Evolutionary conservation across 1,140 invertebrate species (phyloP).

Genomic region (Cydia pomonella): DNA sequence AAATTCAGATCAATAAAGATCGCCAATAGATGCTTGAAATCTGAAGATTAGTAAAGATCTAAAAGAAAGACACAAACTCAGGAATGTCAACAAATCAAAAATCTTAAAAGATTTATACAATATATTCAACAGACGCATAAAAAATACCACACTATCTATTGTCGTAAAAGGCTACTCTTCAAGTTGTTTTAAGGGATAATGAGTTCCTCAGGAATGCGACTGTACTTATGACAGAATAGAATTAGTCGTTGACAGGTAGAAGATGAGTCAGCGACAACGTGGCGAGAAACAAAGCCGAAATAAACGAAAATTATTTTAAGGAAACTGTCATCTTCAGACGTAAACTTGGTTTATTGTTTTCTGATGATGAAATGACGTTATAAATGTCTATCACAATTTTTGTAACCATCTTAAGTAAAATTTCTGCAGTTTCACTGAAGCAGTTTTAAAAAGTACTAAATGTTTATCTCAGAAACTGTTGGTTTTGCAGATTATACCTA

Average conservation of each 20-base stretch:
- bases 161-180: conserved; percentile 43
- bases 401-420: too few species aligned
- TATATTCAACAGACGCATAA: neutral
- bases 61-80: neutral
- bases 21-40: too few species aligned
- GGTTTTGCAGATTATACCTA: too few species aligned
- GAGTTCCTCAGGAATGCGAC: conserved; percentile 58
- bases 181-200: conserved; percentile 67
- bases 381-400: neutral
- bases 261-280: conserved; percentile 54
- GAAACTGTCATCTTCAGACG: neutral
- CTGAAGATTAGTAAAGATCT: neutral
- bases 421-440: too few species aligned
- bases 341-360: conserved; percentile 9
- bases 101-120: neutral
- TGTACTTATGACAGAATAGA: conserved; percentile 63
- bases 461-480: too few species aligned
- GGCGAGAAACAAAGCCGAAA: conserved; percentile 28
- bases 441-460: too few species aligned
- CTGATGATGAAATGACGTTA: neutral
- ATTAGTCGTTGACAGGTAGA: conserved; percentile 65
- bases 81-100: neutral
- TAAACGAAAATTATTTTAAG: conserved; percentile 27
- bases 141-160: conserved; percentile 7
- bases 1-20: too few species aligned